Evolutionary conservation across 2,113 vertebrate species (phyloP).

Genomic region (Pluvianellus socialis): DNA sequence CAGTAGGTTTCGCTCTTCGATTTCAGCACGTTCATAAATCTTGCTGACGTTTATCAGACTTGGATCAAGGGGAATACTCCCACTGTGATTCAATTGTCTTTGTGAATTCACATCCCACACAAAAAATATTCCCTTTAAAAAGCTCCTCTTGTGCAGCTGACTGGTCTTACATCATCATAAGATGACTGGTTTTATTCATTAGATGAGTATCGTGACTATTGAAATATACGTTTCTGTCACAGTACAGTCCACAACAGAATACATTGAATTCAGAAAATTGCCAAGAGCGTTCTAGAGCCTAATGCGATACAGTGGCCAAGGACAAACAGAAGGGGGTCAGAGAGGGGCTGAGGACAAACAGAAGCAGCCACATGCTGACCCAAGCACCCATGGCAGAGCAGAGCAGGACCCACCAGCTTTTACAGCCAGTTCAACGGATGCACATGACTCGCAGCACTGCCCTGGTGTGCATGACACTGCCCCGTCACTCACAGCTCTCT

Average conservation of each 20-base stretch:
- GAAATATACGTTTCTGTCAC: not conserved
- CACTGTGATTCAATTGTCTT: not conserved
- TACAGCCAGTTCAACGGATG: not conserved
- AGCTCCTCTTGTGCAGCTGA: not conserved
- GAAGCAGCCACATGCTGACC: not conserved
- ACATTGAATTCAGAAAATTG: not conserved
- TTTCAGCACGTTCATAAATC: slow-evolving; percentile 4
- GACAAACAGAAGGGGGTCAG: not conserved
- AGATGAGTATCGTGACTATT: not conserved
- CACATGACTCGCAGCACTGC: not conserved
- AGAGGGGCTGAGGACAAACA: not conserved
- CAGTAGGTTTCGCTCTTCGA: not conserved
- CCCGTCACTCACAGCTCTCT: not conserved
- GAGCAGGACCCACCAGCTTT: not conserved
- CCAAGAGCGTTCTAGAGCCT: not conserved
- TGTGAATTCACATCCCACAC: not conserved
- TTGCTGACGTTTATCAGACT: slow-evolving; percentile 3
- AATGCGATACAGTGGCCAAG: not conserved
- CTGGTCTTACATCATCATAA: not conserved
- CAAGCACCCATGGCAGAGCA: not conserved
- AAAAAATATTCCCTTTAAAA: not conserved
- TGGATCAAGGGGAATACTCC: not conserved
- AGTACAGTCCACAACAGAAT: not conserved
- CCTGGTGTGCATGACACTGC: not conserved
- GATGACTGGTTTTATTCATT: not conserved